Conservation (phyloP, 2,888 invertebrate species). For the Cantharis flavilabris region DNA sequence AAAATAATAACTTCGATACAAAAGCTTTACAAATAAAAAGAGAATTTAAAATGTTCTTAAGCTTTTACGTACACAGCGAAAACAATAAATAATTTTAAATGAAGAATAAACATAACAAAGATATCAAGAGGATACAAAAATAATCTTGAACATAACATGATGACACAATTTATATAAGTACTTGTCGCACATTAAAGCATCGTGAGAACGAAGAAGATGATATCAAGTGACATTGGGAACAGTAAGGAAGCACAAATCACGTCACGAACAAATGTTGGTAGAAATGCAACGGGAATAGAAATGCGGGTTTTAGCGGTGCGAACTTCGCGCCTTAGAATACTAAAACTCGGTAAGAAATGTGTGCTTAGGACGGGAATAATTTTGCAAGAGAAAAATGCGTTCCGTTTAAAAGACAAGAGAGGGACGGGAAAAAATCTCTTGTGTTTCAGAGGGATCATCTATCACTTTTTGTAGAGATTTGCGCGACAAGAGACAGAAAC, state of each 20-base stretch:
- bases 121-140: conserved; percentile 41
- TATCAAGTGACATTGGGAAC: conserved; percentile 52
- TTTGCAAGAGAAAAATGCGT: conserved; percentile 51
- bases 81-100: conserved; percentile 3
- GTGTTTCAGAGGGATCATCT: conserved; percentile 51
- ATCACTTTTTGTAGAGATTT: conserved; percentile 52
- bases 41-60: not conserved
- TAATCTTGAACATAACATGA: conserved; percentile 50
- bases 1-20: not conserved
- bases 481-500: conserved; percentile 33
- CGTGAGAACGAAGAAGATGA: conserved; percentile 49
- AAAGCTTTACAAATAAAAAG: not conserved
- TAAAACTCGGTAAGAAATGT: conserved; percentile 52
- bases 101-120: conserved; percentile 24
- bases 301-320: conserved; percentile 52
- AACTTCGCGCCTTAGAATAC: conserved; percentile 51
- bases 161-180: conserved; percentile 53
- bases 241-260: conserved; percentile 54
- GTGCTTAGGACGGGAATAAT: conserved; percentile 54
- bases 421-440: conserved; percentile 43
- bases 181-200: conserved; percentile 51
- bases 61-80: not conserved
- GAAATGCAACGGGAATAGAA: conserved; percentile 55
- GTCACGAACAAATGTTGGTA: conserved; percentile 55
- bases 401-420: conserved; percentile 44